Base-by-base conservation (phyloP, 2,888 invertebrate genomes). In the Bombylius major region DNA sequence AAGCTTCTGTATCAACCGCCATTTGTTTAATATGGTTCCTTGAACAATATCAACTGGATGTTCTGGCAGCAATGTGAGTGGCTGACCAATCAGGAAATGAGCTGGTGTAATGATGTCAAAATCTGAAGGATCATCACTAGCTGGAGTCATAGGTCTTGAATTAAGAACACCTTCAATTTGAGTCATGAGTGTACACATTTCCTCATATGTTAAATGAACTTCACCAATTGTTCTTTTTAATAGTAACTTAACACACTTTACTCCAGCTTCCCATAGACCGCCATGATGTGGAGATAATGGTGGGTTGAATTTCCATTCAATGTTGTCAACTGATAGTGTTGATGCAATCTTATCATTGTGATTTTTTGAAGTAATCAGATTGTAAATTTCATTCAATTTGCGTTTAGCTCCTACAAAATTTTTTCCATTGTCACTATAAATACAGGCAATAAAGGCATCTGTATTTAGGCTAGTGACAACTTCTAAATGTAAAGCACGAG, bases 111-210 rank as follows among this genome's bases (percentile, higher is more conserved):
- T 45, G 2, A 39, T 11, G n/a, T 31, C 32, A 12, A 46, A 50
- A 63, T 23, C 55, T 50, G 2, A 62, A 12, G 3, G 36, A 36
- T 36, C 36, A 36, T 36, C 9, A 9, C 7, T 23, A 36, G 6
- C 6, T 36, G 36, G 36, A 36, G 6, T 9, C 36, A 36, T 36
- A 36, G 36, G 36, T 6, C 2, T 6, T 1, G 36, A 36, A 36
- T 36, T 36, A 8, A 36, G 9, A 36, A 36, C 9, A 1, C 7
- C 36, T 8, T 8, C 36, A 36, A 36, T 36, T 9, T 36, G 9
- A 1, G 9, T 36, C 36, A 36, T 6, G 7, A 64, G 23, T 4
- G 65, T 67, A 23, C 56, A 33, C 44, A 65, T 56, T 54, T 69
- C 64, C 56, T 66, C 63, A 49, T 42, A 57, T 14, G 47, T 23